Percentiles rank a stretch among this genome's conserved stretches.
Conservation (phyloP, 1,140 invertebrate genomes). For the Conus ventricosus region DNA sequence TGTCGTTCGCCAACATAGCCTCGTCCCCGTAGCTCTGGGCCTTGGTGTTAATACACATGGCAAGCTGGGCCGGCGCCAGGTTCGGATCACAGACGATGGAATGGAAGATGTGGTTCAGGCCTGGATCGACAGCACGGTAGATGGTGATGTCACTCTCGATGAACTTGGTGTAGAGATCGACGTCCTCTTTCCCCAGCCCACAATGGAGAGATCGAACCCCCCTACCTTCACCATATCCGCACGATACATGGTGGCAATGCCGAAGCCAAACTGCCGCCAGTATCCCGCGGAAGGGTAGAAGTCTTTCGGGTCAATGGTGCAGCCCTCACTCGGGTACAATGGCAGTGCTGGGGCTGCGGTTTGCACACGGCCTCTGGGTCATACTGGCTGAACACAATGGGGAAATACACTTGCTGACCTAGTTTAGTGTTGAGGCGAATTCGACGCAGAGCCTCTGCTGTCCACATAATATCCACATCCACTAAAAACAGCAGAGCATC, state of each 20-base stretch:
- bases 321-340: slow-evolving; percentile 37
- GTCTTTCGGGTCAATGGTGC: slow-evolving; percentile 56
- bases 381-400: slow-evolving; percentile 98
- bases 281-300: slow-evolving; percentile 85
- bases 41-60: slow-evolving; percentile 91
- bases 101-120: slow-evolving; percentile 95
- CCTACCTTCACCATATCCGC: slow-evolving; percentile 83
- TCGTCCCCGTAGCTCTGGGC: slow-evolving; percentile 72
- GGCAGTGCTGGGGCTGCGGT: slow-evolving; percentile 54
- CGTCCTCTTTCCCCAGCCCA: slow-evolving; percentile 77
- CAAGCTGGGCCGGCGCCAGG: slow-evolving; percentile 85
- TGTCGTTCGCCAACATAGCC: slow-evolving; percentile 60
- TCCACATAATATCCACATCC: slow-evolving; percentile 78
- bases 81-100: slow-evolving; percentile 88
- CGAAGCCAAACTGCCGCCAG: slow-evolving; percentile 97
- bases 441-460: slow-evolving; percentile 69
- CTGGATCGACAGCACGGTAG: slow-evolving; percentile 89
- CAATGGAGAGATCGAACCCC: slow-evolving; percentile 93
- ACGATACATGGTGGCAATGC: slow-evolving; percentile 94
- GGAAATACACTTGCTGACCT: slow-evolving; percentile 91
- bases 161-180: slow-evolving; percentile 89
- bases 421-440: slow-evolving; percentile 81
- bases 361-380: slow-evolving; percentile 79
- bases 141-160: slow-evolving; percentile 79
- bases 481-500: slow-evolving; percentile 82